These are phyloP conservation scores for Octonoba sinensis DNA, from an alignment of 2,888 invertebrate genomes.

Conservation along the genomic window DNA sequence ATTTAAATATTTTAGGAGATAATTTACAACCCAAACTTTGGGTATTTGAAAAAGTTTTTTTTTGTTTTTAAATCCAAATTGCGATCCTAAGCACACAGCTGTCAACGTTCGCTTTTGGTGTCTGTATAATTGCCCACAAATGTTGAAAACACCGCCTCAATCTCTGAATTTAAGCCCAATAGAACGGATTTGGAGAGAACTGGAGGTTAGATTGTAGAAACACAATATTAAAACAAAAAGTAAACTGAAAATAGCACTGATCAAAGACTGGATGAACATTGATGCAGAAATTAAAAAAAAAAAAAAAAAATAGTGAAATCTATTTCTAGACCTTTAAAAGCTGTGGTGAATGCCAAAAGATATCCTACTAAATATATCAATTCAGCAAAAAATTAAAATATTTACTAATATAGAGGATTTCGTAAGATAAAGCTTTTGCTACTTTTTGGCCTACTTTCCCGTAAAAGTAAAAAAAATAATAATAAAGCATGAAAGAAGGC, in stretches of 20 bases:
- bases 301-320: neutral
- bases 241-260: too few relatives aligned
- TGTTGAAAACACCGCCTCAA: neutral
- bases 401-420: neutral
- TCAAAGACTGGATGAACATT: too few relatives aligned
- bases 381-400: neutral
- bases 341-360: conserved; percentile 6
- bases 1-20: conserved; percentile 1
- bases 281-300: too few relatives aligned
- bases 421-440: neutral
- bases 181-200: conserved; percentile 1
- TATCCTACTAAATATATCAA: conserved; percentile 2
- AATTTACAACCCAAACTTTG: conserved; percentile 5
- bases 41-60: neutral
- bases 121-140: neutral
- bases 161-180: neutral
- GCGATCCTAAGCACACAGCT: neutral
- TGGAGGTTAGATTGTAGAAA: neutral
- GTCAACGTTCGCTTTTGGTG: neutral
- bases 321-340: neutral
- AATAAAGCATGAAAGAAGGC: too few relatives aligned
- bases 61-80: too few relatives aligned
- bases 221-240: too few relatives aligned
- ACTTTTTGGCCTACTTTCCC: too few relatives aligned
- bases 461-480: too few relatives aligned